These are phyloP conservation scores for Diachasmimorpha longicaudata DNA, from an alignment of 1,140 invertebrate genomes.

Conservation along the genomic window DNA sequence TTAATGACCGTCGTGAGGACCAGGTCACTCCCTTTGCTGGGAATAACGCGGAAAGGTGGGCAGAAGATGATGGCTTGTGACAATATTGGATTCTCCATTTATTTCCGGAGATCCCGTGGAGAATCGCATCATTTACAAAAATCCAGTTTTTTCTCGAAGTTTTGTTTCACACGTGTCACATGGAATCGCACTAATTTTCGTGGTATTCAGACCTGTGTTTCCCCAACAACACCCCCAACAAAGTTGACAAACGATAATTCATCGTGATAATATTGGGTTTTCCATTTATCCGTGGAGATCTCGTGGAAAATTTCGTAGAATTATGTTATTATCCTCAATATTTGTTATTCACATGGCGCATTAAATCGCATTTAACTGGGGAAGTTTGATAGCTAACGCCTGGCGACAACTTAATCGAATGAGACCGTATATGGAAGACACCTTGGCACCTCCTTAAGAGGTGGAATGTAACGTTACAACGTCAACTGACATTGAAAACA, in stretches of 20 bases:
- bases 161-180: too few relatives aligned
- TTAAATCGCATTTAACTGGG: background rate
- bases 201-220: too few relatives aligned
- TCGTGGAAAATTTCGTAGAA: too few relatives aligned
- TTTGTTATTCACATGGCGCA: background rate
- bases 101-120: background rate
- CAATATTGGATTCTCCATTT: background rate
- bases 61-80: background rate
- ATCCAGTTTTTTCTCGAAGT: background rate
- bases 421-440: background rate
- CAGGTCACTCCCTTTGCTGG: conserved; percentile 19
- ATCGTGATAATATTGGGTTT: too few relatives aligned
- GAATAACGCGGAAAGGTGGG: conserved; percentile 23
- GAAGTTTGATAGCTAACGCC: background rate
- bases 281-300: background rate
- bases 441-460: background rate
- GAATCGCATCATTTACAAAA: background rate
- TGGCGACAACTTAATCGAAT: background rate
- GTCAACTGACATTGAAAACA: background rate
- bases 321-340: too few relatives aligned
- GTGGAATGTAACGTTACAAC: background rate
- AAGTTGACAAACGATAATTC: conserved; percentile 5
- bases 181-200: too few relatives aligned
- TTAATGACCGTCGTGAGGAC: conserved; percentile 21
- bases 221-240: too few relatives aligned